Conservation (phyloP, 2,797 vertebrate genomes). For the Lepus oiostolus region DNA sequence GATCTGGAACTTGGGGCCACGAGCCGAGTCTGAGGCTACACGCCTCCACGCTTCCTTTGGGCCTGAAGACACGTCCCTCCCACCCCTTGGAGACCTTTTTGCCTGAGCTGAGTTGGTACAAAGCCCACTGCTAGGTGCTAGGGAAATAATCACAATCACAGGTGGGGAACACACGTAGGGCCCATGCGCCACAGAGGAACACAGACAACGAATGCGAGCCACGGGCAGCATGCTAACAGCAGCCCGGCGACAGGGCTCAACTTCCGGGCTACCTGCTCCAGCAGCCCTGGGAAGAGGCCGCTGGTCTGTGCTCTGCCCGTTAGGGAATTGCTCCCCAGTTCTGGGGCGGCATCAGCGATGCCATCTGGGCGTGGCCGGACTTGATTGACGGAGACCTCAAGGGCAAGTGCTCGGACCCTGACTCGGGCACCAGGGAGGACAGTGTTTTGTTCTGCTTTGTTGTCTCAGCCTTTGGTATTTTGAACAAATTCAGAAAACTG, state of each 20-base stretch:
- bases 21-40: neutral
- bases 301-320: neutral
- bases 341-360: neutral
- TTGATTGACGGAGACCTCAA: neutral
- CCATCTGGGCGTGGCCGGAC: neutral
- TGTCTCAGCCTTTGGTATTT: slow-evolving; percentile 16
- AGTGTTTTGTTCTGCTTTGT: neutral
- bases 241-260: slow-evolving; percentile 18
- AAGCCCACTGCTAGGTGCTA: neutral
- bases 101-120: neutral
- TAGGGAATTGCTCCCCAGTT: slow-evolving; percentile 1
- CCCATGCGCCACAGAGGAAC: neutral
- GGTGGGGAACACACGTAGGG: neutral
- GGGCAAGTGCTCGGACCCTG: neutral
- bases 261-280: neutral
- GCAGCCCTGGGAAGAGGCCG: neutral
- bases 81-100: neutral
- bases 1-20: neutral
- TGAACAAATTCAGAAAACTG: slow-evolving; percentile 37
- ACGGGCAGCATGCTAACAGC: neutral
- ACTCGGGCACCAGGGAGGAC: neutral
- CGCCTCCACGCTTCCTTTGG: neutral
- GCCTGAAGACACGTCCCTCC: neutral
- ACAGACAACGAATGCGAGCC: neutral
- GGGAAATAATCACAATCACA: neutral